Base-by-base conservation (phyloP, 2,113 vertebrate species). In the Archocentrus centrarchus region DNA sequence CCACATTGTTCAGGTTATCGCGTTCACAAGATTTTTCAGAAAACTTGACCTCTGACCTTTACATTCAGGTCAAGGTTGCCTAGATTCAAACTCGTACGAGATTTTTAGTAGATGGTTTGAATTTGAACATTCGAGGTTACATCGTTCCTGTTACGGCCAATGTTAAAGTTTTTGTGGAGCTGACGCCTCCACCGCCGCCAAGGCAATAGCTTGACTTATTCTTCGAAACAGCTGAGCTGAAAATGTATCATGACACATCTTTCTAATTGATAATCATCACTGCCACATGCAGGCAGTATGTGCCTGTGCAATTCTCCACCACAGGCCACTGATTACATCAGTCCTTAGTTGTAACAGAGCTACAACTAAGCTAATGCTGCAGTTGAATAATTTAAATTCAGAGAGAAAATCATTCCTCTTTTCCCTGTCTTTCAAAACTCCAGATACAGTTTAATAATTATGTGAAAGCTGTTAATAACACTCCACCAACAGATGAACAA, bases 321-420 rank as follows among this genome's bases (percentile, higher is more conserved):
- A 92, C 91, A 92, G 89, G 92, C 91, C 90, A 93, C 81, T 90
- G 93, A 90, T 91, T 89, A 90, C 84, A 93, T 91, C 83, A 88
- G 89, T 75, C 63, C 84, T 78, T 76, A 88, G 82, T 59, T 27
- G 3, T 27, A 27, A 35, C 80, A 27, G 83, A 14, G 58, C 84
- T 92, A 91, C 89, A 84, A 94, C 87, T 68, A 91, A 94, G 91
- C 93, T 93, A 92, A 94, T 84, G 87, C 92, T 86, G 82, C 80
- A 85, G 81, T 79, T 94, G 75, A 92, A 94, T 94, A 87, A 95
- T 94, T 95, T 76, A 94, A 93, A 89, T 81, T 82, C 37, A 87
- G 78, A 86, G 32, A 77, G 81, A 55, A 68, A 86, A 85, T 78
- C 14, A 10, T 17, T 80, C 24, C 20, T 39, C 61, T 24, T 22